Evolutionary conservation across 1,140 invertebrate species (phyloP).

Genomic region (Drosophila rhopaloa): DNA sequence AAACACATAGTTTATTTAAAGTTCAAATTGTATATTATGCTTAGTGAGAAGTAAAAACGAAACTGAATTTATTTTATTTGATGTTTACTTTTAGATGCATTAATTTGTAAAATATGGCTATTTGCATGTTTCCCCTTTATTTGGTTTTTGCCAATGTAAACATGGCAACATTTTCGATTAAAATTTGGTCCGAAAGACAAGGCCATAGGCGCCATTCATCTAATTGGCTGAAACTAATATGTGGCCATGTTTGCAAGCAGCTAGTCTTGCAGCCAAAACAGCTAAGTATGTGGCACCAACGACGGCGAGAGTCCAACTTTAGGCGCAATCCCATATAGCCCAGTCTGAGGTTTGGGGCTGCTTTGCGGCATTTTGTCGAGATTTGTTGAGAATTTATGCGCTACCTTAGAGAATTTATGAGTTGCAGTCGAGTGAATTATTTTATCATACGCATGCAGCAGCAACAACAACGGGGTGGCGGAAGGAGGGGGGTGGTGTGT

Average conservation of each 20-base stretch:
- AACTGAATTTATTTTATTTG: background rate
- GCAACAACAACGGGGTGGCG: constrained; percentile 38
- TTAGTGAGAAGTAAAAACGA: background rate
- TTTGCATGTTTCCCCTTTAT: background rate
- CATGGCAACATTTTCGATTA: constrained; percentile 10
- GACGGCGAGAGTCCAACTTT: constrained; percentile 10
- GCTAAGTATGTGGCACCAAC: constrained; percentile 46
- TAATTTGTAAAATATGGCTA: background rate
- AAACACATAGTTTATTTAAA: background rate
- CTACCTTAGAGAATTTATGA: constrained; percentile 83
- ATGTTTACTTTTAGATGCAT: background rate
- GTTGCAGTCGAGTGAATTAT: constrained; percentile 83
- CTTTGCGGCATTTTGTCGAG: constrained; percentile 81
- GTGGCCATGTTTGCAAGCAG: constrained; percentile 43
- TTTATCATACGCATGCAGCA: constrained; percentile 83
- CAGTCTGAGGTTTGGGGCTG: constrained; percentile 69
- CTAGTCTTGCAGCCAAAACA: constrained; percentile 18
- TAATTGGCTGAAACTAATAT: constrained; percentile 61
- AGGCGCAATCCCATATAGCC: constrained; percentile 10
- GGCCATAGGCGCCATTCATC: constrained; percentile 22
- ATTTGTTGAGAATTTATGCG: constrained; percentile 82
- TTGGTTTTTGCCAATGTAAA: background rate
- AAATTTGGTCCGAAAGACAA: constrained; percentile 7
- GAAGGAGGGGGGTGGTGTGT: too few relatives aligned
- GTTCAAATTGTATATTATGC: background rate